Conservation (phyloP, 2,113 vertebrate species). For the Pseudopipra pipra region DNA sequence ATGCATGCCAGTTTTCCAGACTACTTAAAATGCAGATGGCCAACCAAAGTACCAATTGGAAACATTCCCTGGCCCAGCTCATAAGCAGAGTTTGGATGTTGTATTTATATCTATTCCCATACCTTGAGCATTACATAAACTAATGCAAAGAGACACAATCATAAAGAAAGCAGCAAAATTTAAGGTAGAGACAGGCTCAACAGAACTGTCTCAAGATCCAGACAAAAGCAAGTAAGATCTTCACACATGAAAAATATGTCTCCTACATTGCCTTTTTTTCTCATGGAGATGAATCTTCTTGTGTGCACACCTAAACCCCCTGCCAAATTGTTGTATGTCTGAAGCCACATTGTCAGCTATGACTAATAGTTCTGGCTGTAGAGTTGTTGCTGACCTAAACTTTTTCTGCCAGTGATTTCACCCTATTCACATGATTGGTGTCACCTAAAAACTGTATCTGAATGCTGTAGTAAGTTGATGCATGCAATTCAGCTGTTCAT, state of each 20-base stretch:
- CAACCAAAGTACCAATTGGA: background rate
- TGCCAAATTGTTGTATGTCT: background rate
- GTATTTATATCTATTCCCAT: background rate
- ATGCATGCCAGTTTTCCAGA: background rate
- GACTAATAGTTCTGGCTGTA: background rate
- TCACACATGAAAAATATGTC: background rate
- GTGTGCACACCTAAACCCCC: background rate
- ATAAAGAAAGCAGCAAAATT: background rate
- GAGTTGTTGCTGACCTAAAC: conserved; percentile 19
- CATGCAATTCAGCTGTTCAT: background rate
- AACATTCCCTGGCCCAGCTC: background rate
- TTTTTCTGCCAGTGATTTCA: conserved; percentile 13
- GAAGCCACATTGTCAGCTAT: background rate
- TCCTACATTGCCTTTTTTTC: background rate
- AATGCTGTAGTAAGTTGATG: background rate
- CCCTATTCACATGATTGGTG: background rate
- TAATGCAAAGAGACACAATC: background rate
- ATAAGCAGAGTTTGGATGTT: background rate
- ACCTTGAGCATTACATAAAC: background rate
- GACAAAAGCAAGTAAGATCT: background rate
- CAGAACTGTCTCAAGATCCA: background rate
- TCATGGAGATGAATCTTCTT: background rate
- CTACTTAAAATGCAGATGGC: background rate
- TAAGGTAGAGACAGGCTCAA: background rate
- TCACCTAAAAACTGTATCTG: background rate